Base-by-base conservation (phyloP, 2,113 vertebrate species). In the Sinocyclocheilus anophthalmus region DNA sequence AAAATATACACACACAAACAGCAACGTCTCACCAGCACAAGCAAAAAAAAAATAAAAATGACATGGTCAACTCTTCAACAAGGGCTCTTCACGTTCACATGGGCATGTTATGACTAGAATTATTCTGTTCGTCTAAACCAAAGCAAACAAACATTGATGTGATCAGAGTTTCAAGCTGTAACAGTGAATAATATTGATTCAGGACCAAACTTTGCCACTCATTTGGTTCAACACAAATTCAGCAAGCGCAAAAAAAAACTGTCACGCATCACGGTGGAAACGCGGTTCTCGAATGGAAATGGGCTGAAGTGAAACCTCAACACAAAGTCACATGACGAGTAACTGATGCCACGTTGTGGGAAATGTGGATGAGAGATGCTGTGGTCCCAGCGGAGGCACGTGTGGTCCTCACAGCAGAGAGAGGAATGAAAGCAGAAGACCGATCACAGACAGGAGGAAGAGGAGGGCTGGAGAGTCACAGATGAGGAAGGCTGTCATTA, bases 401-500 rank as follows among this genome's bases (percentile, higher is more conserved):
- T 63, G 65, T 70, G 30, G 14, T 70, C 67, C 85, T 73, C 37
- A n/a, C 45, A 63, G 77, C 76, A 87, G 67, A 89, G 69, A 76
- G 84, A 86, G 55, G 39, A 83, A 57, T 42, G 22, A 33, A 67
- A 85, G 82, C 84, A 24, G 83, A 78, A 72, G 78, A 84, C 77
- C 76, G 76, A 86, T 82, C 90, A 82, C 89, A 84, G 88, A 90
- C 70, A 87, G 79, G 81, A 90, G 86, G 80, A 82, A 53, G 88
- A 91, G 88, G 81, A 86, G 69, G 90, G 63, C 72, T 53, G 87
- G 67, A 85, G n/a, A 89, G 88, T 69, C 89, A 94, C 88, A 88
- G 89, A 77, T 67, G 88, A 75, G 83, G 90, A 76, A 90, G 88
- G 92, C 80, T 86, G 86, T 92, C 90, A 89, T 96, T 98, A 96